Evolutionary conservation across 2,888 invertebrate species (phyloP).

Genomic region (Drosophila anceps): DNA sequence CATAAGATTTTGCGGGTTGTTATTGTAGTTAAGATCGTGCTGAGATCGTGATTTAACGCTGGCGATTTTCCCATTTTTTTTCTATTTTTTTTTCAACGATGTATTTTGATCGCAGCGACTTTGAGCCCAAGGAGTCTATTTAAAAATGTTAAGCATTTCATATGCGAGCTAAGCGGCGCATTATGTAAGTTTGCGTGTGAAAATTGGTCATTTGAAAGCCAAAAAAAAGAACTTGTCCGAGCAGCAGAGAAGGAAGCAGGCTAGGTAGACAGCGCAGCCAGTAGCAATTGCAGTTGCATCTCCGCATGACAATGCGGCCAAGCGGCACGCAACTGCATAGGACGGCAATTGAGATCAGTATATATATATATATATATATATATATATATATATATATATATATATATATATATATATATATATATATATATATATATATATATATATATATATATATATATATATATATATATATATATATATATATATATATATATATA

Average conservation of each 20-base stretch:
- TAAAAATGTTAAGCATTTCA: constrained; percentile 76
- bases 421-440: background rate
- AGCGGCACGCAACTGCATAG: constrained; percentile 55
- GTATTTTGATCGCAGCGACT: constrained; percentile 48
- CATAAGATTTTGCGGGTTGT: constrained; percentile 67
- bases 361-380: background rate
- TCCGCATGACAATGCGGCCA: constrained; percentile 62
- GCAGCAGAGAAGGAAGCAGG: constrained; percentile 3
- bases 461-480: constrained; percentile 12
- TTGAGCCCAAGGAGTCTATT: constrained; percentile 74
- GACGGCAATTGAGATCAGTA: constrained; percentile 31
- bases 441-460: constrained; percentile 7
- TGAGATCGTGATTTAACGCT: constrained; percentile 75
- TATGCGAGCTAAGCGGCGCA: constrained; percentile 63
- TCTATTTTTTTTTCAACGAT: constrained; percentile 17
- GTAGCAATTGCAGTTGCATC: constrained; percentile 51
- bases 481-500: constrained; percentile 1
- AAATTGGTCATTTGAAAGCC: constrained; percentile 80
- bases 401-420: constrained; percentile 14
- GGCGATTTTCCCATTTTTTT: constrained; percentile 61
- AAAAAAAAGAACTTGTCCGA: constrained; percentile 20
- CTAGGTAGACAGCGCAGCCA: constrained; percentile 21
- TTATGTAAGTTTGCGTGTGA: constrained; percentile 82
- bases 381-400: constrained; percentile 11
- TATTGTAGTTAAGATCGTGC: constrained; percentile 70